Conservation (phyloP, 1,140 invertebrate species). For the Ostrea denselamellosa region DNA sequence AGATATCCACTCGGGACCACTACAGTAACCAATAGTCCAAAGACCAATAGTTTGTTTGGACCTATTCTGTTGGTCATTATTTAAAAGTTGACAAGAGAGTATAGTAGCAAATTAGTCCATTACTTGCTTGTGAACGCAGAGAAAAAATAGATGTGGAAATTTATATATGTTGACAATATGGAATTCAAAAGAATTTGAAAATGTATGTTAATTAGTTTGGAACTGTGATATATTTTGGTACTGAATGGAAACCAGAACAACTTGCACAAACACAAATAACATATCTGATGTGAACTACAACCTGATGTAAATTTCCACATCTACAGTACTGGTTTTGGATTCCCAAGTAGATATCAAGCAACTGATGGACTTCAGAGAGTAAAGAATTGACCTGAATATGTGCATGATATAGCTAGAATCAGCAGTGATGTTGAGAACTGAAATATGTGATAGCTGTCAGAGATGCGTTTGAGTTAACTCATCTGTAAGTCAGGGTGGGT, state of each 20-base stretch:
- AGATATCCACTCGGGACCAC: neutral
- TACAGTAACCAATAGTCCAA: neutral
- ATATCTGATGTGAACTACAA: too few relatives aligned
- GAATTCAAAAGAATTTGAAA: too few relatives aligned
- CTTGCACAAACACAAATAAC: too few relatives aligned
- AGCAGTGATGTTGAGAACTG: conserved; percentile 16
- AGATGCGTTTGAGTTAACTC: neutral
- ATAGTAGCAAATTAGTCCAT: neutral
- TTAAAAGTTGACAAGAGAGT: neutral
- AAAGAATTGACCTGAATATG: conserved; percentile 20
- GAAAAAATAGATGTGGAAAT: neutral
- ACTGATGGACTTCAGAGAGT: neutral
- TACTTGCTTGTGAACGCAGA: neutral
- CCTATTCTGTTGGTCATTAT: neutral
- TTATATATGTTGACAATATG: neutral
- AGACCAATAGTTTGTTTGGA: neutral
- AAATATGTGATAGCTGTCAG: neutral
- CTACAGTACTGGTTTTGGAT: neutral
- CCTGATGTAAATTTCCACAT: too few relatives aligned
- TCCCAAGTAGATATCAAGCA: neutral
- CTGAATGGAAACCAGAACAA: too few relatives aligned
- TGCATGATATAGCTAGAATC: conserved; percentile 35
- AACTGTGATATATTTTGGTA: too few relatives aligned
- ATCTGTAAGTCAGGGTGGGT: neutral
- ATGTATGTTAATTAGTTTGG: too few relatives aligned